Conservation (phyloP, 2,888 invertebrate genomes). For the Polymixis lichenea region DNA sequence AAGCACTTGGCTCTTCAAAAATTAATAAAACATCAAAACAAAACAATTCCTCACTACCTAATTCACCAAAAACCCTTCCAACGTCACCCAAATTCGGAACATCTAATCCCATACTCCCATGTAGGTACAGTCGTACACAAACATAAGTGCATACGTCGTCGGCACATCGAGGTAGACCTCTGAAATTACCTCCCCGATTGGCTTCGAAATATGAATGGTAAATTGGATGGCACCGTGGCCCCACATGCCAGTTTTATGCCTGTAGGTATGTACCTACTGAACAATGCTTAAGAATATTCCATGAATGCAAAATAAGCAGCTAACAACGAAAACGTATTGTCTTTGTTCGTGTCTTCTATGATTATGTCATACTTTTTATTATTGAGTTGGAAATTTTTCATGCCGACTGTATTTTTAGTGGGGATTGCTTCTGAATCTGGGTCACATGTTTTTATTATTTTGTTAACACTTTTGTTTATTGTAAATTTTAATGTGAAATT, state of each 20-base stretch:
- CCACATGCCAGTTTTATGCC: slow-evolving; percentile 78
- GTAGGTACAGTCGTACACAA: slow-evolving; percentile 50
- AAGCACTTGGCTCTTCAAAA: background rate
- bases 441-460: slow-evolving; percentile 10
- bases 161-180: slow-evolving; percentile 76
- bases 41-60: background rate
- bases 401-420: slow-evolving; percentile 47
- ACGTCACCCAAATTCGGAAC: slow-evolving; percentile 13
- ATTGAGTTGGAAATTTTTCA: slow-evolving; percentile 55
- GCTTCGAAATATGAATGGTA: slow-evolving; percentile 87
- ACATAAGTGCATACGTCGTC: slow-evolving; percentile 66
- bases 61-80: slow-evolving; percentile 18
- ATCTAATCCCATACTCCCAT: slow-evolving; percentile 38
- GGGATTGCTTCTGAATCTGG: slow-evolving; percentile 32
- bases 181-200: slow-evolving; percentile 86
- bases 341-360: slow-evolving; percentile 81
- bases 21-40: background rate
- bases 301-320: slow-evolving; percentile 89
- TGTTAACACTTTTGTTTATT: background rate
- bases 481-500: background rate
- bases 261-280: slow-evolving; percentile 77
- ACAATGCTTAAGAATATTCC: slow-evolving; percentile 87
- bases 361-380: slow-evolving; percentile 80
- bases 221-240: slow-evolving; percentile 84
- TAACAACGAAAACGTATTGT: slow-evolving; percentile 81